Conservation (phyloP, 2,888 invertebrate species). For the Mimas tiliae region DNA sequence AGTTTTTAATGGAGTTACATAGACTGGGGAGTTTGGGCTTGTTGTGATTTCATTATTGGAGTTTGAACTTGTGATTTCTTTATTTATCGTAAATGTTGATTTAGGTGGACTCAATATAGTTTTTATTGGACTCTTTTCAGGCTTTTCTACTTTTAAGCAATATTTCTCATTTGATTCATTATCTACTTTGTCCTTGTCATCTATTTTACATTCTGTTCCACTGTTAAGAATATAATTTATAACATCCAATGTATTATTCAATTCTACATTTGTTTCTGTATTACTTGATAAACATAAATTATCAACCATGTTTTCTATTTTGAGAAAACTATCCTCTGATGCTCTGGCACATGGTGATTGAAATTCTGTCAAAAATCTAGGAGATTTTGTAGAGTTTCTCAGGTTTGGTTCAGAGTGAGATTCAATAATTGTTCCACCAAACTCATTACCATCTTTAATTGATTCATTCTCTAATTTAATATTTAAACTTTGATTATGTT, state of each 20-base stretch:
- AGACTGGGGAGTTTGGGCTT: slow-evolving; percentile 11
- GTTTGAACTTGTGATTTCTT: background rate
- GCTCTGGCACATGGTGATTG: slow-evolving; percentile 42
- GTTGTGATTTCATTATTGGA: background rate
- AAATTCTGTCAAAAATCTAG: slow-evolving; percentile 27
- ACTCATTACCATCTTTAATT: slow-evolving; percentile 41
- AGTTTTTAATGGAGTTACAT: slow-evolving; percentile 47
- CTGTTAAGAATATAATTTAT: slow-evolving; percentile 63
- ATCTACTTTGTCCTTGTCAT: slow-evolving; percentile 27
- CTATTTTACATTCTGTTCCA: slow-evolving; percentile 42
- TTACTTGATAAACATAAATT: slow-evolving; percentile 46
- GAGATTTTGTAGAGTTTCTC: slow-evolving; percentile 32
- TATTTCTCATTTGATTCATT: slow-evolving; percentile 23
- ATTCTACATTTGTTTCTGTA: slow-evolving; percentile 42
- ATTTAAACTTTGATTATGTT: slow-evolving; percentile 18
- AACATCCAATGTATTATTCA: slow-evolving; percentile 64
- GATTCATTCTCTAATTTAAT: background rate
- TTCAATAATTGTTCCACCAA: slow-evolving; percentile 63
- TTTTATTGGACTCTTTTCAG: background rate
- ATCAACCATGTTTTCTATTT: slow-evolving; percentile 59
- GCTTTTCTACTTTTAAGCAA: slow-evolving; percentile 25
- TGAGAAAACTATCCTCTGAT: slow-evolving; percentile 62
- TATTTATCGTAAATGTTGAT: background rate
- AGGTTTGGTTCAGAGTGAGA: slow-evolving; percentile 66
- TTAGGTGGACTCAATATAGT: slow-evolving; percentile 15